phyloP scores from a whole-genome alignment of 2,888 invertebrate genomes.

The Actias luna region DNA sequence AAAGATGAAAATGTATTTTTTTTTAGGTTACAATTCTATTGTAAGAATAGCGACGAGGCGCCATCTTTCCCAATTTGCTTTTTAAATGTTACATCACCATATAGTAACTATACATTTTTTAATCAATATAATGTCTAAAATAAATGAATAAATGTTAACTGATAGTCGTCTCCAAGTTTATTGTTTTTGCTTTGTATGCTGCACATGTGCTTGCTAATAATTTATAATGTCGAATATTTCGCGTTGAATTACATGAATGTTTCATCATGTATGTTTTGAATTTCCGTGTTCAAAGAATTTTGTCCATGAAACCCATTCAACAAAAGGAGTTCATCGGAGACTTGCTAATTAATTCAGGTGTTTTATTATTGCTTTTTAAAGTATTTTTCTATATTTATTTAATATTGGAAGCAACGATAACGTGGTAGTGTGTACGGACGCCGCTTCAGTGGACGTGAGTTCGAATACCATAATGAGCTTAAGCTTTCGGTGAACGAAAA shows the following conservation, averaged over 20 bases:
- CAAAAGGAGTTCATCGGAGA: neutral
- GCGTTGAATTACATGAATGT: neutral
- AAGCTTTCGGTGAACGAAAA: no score
- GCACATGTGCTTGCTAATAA: neutral
- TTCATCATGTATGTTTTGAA: neutral
- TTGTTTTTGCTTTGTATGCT: neutral
- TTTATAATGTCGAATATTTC: neutral
- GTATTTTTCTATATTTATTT: no score
- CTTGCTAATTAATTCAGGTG: neutral
- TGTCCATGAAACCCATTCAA: neutral
- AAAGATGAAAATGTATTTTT: neutral
- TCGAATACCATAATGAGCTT: no score
- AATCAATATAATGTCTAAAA: neutral
- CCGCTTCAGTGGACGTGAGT: no score
- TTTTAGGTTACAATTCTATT: neutral
- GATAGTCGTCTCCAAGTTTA: no score
- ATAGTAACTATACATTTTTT: neutral
- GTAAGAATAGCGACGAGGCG: neutral
- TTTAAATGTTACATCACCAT: neutral
- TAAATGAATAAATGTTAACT: neutral
- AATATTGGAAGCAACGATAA: no score
- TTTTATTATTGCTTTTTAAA: no score
- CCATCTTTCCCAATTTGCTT: neutral
- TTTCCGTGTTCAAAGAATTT: neutral
- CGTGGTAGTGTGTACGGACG: no score